Evolutionary conservation across 2,888 invertebrate genomes (phyloP), one percentile per base, ranked within the genome.

Genomic region (Agapetus fuscipes): DNA sequence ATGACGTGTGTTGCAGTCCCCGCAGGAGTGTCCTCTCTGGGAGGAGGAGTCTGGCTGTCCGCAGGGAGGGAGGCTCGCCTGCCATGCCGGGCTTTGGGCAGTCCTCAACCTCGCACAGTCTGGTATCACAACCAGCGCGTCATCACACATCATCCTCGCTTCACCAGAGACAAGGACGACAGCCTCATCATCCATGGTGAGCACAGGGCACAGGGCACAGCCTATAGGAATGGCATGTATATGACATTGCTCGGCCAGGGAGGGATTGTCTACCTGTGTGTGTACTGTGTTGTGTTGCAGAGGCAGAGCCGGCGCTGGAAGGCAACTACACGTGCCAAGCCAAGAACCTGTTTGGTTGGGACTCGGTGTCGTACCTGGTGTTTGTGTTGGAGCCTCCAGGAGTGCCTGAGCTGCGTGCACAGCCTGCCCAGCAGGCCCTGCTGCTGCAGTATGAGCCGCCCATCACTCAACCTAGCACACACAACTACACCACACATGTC

Each of bases 271-370:
- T n/a, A n/a, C n/a, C n/a, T n/a, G n/a, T n/a, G n/a, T n/a, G n/a
- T n/a, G n/a, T n/a, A n/a, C n/a, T n/a, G n/a, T n/a, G n/a, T 20
- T 34, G 40, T 37, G 33, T 49, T 49, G 34, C 50, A 82, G 82
- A 75, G 52, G 66, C 77, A 40, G 79, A 80, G 50, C 64, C 67
- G 41, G 71, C 71, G 33, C 62, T 77, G 45, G 75, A 76, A 46
- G 80, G 80, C 49, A 84, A 85, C 71, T 85, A 82, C 62, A 78
- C 82, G 37, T 85, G 85, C 56, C 67, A 74, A 32, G 82, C 81
- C 35, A 80, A 80, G 54, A 88, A 88, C 64, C 67, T 77, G 38
- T 79, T 78, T 52, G 88, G 89, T n/a, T 74, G 75, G 43, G 89
- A 89, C 61, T 74, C 78, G 51, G 77, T 83, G 48, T 73, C 75